Conservation (phyloP, 2,888 invertebrate species). For the Serripes groenlandicus region DNA sequence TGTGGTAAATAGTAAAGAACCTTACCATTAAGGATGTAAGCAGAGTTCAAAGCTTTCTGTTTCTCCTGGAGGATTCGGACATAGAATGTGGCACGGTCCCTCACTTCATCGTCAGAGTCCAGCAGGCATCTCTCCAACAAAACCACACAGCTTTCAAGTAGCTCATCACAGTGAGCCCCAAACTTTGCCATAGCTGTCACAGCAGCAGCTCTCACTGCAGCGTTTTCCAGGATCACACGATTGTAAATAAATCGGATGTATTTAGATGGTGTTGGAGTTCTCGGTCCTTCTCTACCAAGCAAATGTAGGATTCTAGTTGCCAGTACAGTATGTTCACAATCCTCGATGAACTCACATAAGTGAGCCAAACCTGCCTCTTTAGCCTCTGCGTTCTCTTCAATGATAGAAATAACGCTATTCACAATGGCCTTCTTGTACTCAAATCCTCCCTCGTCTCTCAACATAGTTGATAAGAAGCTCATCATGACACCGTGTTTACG, state of each 20-base stretch:
- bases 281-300: constrained; percentile 98
- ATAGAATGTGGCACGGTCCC: constrained; percentile 99
- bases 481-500: constrained; percentile 98
- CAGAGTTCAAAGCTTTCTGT: constrained; percentile 85
- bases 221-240: constrained; percentile 97
- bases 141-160: constrained; percentile 94
- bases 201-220: constrained; percentile 98
- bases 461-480: constrained; percentile 98
- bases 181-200: constrained; percentile 99
- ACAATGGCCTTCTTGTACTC: constrained; percentile 99
- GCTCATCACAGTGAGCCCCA: constrained; percentile 96
- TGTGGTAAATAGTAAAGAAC: no score
- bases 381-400: constrained; percentile 99
- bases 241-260: constrained; percentile 90
- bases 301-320: constrained; percentile 98
- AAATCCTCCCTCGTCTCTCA: constrained; percentile 97
- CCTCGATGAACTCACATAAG: constrained; percentile 99
- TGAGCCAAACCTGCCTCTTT: constrained; percentile 97
- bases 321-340: constrained; percentile 98
- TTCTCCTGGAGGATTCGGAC: constrained; percentile 91
- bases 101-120: constrained; percentile 99
- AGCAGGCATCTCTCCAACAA: constrained; percentile 88
- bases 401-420: constrained; percentile 98
- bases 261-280: constrained; percentile 95
- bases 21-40: constrained; percentile 86